Evolutionary conservation across 2,113 vertebrate genomes (phyloP), one percentile per base, ranked within the genome.

Genomic region (human (Homo sapiens)): DNA sequence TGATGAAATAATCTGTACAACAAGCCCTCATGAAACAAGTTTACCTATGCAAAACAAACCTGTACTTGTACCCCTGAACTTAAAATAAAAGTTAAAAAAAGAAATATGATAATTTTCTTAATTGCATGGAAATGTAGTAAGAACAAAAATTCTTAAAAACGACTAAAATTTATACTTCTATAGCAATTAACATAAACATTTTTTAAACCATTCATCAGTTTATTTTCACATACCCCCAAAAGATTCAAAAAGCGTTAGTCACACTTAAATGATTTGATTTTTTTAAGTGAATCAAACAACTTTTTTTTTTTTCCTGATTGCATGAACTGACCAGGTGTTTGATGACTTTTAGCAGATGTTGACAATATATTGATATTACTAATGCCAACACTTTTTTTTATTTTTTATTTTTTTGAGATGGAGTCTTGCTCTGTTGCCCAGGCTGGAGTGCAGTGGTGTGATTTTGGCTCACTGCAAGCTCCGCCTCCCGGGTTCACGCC

Each of bases 81-180:
- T 64, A 30, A 64, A 30, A 64, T 30, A 64, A 64, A 30, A 64
- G 61, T 64, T 64, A 32, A 68, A 35, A 68, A 68, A 68, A 68
- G 30, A 68, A 68, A 35, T 35, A 32, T 6, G 32, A 68, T 73
- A 7, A 40, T 93, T 96, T 82, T 73, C 50, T 96, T 79, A 96
- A 75, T 89, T 94, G 76, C 18, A 89, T 45, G 35, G 57, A 81
- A 95, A 93, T 81, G 30, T 30, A 81, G 11, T 81, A 75, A 87
- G 48, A 57, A 96, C 90, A 83, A 78, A 68, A 72, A 14, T 32
- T 50, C 52, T 61, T 1, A 4, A 48, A 66, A 89, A 40, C 61
- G 10, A 30, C n/a, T 57, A 85, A 81, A 75, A 82, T 57, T 27
- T 81, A 32, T 52, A 66, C 73, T 90, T 94, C 55, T 85, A 18